Evolutionary conservation across 2,888 invertebrate species (phyloP).

Genomic region (Athalia cordata): DNA sequence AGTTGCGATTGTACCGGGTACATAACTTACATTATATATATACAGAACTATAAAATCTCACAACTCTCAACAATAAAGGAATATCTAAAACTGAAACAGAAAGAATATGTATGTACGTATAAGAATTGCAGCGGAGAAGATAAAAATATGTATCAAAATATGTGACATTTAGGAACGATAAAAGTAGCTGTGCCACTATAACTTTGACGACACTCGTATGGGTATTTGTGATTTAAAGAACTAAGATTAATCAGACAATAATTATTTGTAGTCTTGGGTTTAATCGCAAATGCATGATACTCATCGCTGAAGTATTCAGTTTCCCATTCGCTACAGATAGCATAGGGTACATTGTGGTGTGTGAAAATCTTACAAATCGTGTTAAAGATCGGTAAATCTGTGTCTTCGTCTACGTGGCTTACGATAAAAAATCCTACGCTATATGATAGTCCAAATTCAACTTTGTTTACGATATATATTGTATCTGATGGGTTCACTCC

Average conservation of each 20-base stretch:
- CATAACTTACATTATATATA: too few species aligned
- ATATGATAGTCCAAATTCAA: constrained; percentile 3
- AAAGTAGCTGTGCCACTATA: background rate
- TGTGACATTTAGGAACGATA: constrained; percentile 1
- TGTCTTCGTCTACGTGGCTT: background rate
- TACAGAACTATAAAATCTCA: too few species aligned
- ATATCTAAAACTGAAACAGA: background rate
- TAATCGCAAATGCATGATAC: constrained; percentile 11
- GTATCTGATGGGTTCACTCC: background rate
- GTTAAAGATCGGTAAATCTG: constrained; percentile 11
- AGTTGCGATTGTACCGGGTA: too few species aligned
- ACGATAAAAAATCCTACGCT: constrained; percentile 8
- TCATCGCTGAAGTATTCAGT: constrained; percentile 1
- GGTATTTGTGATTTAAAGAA: constrained; percentile 12
- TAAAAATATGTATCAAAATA: background rate
- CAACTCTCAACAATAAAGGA: background rate
- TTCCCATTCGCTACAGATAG: constrained; percentile 3
- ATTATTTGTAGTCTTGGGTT: constrained; percentile 17
- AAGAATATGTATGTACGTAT: background rate
- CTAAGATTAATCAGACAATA: background rate
- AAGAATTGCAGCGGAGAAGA: background rate
- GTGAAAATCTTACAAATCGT: constrained; percentile 6
- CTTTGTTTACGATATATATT: constrained; percentile 1
- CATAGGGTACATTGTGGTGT: constrained; percentile 7
- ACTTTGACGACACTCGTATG: constrained; percentile 3